Percentiles rank a stretch among this genome's conserved stretches.
Evolutionary conservation across 2,797 vertebrate genomes (phyloP).

Genomic region (Petrocephalus sullivani): DNA sequence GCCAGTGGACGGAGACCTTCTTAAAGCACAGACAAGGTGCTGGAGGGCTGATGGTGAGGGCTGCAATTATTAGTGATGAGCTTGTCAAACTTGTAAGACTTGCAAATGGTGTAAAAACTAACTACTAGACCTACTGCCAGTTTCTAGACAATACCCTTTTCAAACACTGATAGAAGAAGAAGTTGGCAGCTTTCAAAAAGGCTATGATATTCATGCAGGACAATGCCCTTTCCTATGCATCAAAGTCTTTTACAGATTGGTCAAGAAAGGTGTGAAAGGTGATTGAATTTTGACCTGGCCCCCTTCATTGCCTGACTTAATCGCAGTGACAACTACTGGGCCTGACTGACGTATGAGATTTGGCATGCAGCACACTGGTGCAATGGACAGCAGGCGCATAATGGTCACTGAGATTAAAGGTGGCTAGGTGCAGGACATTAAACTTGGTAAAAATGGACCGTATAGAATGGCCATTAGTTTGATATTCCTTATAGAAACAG

Average conservation of each 20-base stretch:
- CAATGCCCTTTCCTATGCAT: background rate
- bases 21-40: background rate
- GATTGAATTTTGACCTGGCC: background rate
- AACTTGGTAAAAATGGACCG: background rate
- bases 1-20: background rate
- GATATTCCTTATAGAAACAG: background rate
- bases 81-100: background rate
- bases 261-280: background rate
- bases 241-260: background rate
- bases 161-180: background rate
- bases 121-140: background rate
- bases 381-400: background rate
- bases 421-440: background rate
- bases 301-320: background rate
- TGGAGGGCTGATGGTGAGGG: background rate
- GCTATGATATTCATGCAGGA: background rate
- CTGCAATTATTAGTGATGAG: background rate
- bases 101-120: background rate
- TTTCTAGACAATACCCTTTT: background rate
- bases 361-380: background rate
- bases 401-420: background rate
- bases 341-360: background rate
- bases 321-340: background rate
- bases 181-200: background rate
- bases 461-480: background rate